Evolutionary conservation across 2,113 vertebrate genomes (phyloP).

Genomic region (Recurvirostra avosetta): DNA sequence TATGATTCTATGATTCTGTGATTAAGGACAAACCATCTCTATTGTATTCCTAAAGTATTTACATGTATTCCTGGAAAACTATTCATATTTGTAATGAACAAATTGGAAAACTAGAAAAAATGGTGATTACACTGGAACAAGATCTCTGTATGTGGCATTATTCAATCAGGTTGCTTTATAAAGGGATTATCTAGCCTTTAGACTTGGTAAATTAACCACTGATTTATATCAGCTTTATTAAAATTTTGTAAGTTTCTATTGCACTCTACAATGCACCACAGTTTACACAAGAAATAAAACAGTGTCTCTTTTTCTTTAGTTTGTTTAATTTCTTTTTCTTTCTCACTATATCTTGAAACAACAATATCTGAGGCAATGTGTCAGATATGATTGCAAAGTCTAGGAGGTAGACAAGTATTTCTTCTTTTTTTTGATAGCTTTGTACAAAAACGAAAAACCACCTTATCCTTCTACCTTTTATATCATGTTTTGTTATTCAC

Average conservation of each 20-base stretch:
- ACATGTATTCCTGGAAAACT: neutral
- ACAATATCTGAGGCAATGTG: neutral
- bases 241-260: neutral
- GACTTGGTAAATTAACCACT: neutral
- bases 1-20: too few relatives aligned
- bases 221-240: neutral
- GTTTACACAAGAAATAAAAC: neutral
- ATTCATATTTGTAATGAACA: fast-evolving
- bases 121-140: neutral
- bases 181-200: neutral
- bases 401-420: neutral
- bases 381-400: neutral
- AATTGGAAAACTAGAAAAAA: neutral
- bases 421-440: neutral
- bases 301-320: neutral
- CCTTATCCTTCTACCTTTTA: neutral
- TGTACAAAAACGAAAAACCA: neutral
- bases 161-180: neutral
- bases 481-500: neutral
- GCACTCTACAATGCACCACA: neutral
- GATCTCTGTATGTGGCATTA: neutral
- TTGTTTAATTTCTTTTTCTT: neutral
- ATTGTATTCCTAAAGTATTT: neutral
- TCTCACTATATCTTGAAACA: neutral
- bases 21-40: neutral